A percentile compares a stretch with the other conserved stretches of the same genome.
These are phyloP conservation scores for Tetragnatha montana DNA, from an alignment of 2,888 invertebrate genomes.

Conservation along the genomic window DNA sequence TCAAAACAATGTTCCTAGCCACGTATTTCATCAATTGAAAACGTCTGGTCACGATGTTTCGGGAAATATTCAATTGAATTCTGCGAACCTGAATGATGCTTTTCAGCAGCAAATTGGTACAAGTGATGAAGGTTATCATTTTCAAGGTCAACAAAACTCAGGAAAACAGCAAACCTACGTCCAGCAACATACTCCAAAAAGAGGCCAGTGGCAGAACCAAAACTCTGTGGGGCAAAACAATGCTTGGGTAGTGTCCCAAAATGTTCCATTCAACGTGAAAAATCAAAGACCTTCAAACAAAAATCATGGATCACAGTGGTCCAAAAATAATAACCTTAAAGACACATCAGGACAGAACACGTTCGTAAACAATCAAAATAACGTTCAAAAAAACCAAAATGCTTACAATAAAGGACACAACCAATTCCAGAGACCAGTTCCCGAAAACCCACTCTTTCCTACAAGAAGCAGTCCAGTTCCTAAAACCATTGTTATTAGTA, in stretches of 20 bases:
- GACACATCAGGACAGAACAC: background rate
- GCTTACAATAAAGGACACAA: background rate
- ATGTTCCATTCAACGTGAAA: background rate
- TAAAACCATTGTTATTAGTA: slow-evolving; percentile 5
- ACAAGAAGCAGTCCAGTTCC: slow-evolving; percentile 20
- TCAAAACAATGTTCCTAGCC: background rate
- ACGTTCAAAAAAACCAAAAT: slow-evolving; percentile 10
- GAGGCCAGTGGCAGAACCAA: slow-evolving; percentile 4
- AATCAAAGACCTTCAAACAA: background rate
- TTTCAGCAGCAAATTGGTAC: slow-evolving; percentile 2
- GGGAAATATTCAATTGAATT: background rate
- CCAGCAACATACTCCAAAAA: background rate
- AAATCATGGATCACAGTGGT: slow-evolving; percentile 14
- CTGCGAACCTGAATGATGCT: background rate
- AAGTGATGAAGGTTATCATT: slow-evolving; percentile 13
- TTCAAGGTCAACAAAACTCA: background rate
- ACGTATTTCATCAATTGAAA: background rate
- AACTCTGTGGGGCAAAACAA: background rate
- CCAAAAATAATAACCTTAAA: slow-evolving; percentile 12
- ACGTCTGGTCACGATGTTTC: background rate
- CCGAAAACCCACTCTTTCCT: slow-evolving; percentile 52
- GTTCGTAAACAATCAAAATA: background rate
- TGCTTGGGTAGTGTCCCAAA: background rate
- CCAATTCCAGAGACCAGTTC: slow-evolving; percentile 22
- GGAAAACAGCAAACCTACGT: background rate